Evolutionary conservation across 2,888 invertebrate genomes (phyloP).

Genomic region (Allacma fusca): DNA sequence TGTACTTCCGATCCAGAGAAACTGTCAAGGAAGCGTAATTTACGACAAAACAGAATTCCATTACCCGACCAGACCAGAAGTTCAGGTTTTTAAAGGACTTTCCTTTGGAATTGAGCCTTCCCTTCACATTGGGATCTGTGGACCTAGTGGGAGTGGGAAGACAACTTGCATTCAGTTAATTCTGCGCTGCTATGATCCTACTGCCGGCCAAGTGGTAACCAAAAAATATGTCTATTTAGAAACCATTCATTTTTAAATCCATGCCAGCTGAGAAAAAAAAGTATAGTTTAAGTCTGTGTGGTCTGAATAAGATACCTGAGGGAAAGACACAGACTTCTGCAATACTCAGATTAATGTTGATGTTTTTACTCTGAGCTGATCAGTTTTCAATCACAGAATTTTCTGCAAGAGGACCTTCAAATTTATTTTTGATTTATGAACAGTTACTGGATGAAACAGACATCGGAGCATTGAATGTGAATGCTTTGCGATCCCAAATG

Average conservation of each 20-base stretch:
- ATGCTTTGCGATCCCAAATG: constrained; percentile 67
- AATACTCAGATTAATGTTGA: too few relatives aligned
- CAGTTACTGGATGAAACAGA: constrained; percentile 63
- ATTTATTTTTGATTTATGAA: too few relatives aligned
- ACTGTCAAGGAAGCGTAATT: constrained; percentile 64
- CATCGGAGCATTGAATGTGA: constrained; percentile 65
- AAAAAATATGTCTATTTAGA: too few relatives aligned
- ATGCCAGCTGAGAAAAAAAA: too few relatives aligned
- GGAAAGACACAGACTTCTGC: too few relatives aligned
- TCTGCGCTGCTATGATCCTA: constrained; percentile 83
- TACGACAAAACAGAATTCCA: constrained; percentile 65
- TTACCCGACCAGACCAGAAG: constrained; percentile 66
- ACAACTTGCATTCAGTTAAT: constrained; percentile 85
- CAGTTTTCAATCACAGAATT: too few relatives aligned
- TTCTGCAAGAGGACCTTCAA: too few relatives aligned
- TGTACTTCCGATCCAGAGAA: constrained; percentile 47
- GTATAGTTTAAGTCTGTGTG: too few relatives aligned
- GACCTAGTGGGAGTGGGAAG: constrained; percentile 81
- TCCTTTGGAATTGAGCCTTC: constrained; percentile 74
- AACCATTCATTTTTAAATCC: too few relatives aligned
- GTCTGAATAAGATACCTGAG: too few relatives aligned
- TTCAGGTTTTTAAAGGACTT: constrained; percentile 74
- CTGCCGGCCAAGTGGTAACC: constrained; percentile 69
- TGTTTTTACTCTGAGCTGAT: too few relatives aligned
- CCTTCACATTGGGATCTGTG: constrained; percentile 77